Evolutionary conservation across 2,888 invertebrate species (phyloP), one percentile per base, ranked within the genome.

Genomic region (Plebejus argus): DNA sequence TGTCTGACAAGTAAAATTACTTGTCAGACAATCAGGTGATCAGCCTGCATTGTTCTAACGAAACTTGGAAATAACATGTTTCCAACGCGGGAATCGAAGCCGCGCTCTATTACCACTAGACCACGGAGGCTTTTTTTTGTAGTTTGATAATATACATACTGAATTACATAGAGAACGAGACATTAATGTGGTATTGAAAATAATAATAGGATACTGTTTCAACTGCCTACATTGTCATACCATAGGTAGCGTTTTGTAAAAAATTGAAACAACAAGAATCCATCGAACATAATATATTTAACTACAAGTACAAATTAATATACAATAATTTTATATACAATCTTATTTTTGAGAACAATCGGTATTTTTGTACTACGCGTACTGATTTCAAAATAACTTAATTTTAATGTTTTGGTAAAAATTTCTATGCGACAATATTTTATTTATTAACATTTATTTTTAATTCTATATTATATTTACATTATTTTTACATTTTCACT

Each of bases 221-320:
- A 39, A 39, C 39, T 2, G 39, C 39, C 10, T 45, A 45, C 12
- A 45, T 45, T 45, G 45, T 45, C 39, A 49, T 49, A 49, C 1
- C 15, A 4, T 10, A 33, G 28, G 28, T 61, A 61, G 28, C 28
- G 28, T 23, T 23, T 18, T 53, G 28, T 77, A 76, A 66, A 76
- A 66, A 18, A 77, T 77, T 78, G 56, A 70, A 80, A 81, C 78
- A 80, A 79, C 76, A 79, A 77, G 6, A 45, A 23, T 72, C 72
- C 72, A 72, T 49, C 15, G 72, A 72, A 72, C 72, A 72, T 72
- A 49, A 79, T 92, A 90, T 91, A 84, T 92, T 89, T 86, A 85
- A 88, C 89, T 91, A 90, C 83, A 86, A 86, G 85, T 90, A 89
- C 85, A 88, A 88, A 88, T 88, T 86, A 89, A 89, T 88, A 82